Evolutionary conservation across 2,113 vertebrate genomes (phyloP).

Genomic region (Zeus faber): DNA sequence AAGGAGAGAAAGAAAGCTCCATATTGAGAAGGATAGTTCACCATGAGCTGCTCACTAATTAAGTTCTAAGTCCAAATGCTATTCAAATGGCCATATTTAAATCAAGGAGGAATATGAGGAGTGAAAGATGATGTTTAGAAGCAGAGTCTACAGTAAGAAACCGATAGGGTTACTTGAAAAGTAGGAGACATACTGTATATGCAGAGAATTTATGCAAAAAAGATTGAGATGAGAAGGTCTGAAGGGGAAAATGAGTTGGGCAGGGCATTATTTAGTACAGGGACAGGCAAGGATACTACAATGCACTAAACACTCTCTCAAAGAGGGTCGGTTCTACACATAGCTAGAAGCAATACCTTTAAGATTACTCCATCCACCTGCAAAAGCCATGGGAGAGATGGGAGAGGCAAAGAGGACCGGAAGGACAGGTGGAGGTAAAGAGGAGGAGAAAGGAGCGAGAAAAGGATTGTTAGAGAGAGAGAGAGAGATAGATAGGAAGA

Average conservation of each 20-base stretch:
- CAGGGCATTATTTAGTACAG: constrained; percentile 20
- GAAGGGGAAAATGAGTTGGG: not conserved
- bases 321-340: constrained; percentile 30
- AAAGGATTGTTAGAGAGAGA: not conserved
- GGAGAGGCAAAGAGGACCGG: constrained; percentile 28
- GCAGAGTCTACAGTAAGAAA: too few relatives aligned
- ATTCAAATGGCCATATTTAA: too few relatives aligned
- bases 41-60: too few relatives aligned
- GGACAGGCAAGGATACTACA: constrained; percentile 31
- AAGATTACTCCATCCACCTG: constrained; percentile 66
- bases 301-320: constrained; percentile 45
- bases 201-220: too few relatives aligned
- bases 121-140: too few relatives aligned
- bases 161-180: too few relatives aligned
- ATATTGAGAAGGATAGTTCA: too few relatives aligned
- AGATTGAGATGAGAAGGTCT: not conserved
- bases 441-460: not conserved
- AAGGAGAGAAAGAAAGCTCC: too few relatives aligned
- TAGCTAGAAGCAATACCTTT: constrained; percentile 70
- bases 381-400: constrained; percentile 55
- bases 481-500: constrained; percentile 1
- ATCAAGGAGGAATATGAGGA: too few relatives aligned
- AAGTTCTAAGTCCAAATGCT: too few relatives aligned
- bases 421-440: constrained; percentile 39
- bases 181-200: too few relatives aligned